Conservation (phyloP, 2,888 invertebrate genomes). For the Stenurella melanura region DNA sequence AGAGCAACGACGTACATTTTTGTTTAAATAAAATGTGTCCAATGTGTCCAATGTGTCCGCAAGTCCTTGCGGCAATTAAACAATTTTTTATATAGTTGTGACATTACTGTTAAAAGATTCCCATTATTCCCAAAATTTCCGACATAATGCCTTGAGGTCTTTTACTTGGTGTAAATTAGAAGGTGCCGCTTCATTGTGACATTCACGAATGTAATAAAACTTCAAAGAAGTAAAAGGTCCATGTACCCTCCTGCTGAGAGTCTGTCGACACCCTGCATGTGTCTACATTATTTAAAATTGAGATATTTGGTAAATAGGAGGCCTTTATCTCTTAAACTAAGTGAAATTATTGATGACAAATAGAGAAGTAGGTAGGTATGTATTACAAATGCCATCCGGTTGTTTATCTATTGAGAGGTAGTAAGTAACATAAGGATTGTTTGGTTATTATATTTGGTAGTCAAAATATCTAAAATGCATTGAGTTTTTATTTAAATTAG, state of each 20-base stretch:
- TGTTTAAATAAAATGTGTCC: neutral
- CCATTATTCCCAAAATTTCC: constrained; percentile 18
- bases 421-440: neutral
- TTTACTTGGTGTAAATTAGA: constrained; percentile 11
- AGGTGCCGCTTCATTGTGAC: constrained; percentile 9
- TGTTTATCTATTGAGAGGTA: neutral
- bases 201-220: constrained; percentile 10
- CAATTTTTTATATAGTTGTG: neutral
- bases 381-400: neutral
- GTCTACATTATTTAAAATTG: constrained; percentile 13
- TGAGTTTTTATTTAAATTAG: neutral
- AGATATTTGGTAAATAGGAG: constrained; percentile 16
- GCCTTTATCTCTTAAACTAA: neutral
- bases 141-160: neutral
- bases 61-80: neutral
- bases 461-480: neutral
- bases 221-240: neutral
- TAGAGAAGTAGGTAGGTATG: neutral
- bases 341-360: neutral
- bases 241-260: constrained; percentile 2
- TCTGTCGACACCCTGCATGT: constrained; percentile 21
- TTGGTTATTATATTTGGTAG: neutral
- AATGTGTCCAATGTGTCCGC: neutral
- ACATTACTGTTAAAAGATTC: constrained; percentile 10
- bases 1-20: neutral